Evolutionary conservation across 2,113 vertebrate genomes (phyloP).

Genomic region (Siniperca knerii): DNA sequence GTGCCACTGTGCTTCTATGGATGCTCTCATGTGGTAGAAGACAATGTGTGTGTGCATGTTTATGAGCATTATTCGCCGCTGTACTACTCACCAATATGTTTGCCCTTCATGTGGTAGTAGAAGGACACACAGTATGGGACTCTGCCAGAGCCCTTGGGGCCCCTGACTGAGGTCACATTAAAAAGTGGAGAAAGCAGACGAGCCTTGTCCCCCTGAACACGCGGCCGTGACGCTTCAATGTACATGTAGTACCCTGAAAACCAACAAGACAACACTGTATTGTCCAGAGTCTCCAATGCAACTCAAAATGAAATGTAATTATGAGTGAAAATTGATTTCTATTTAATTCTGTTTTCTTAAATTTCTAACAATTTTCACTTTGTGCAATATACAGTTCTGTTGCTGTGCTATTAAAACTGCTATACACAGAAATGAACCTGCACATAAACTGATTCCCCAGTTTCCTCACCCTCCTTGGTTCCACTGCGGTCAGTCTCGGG

Average conservation of each 20-base stretch:
- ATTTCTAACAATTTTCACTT: not conserved
- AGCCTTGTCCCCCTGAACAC: constrained; percentile 91
- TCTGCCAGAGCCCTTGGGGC: constrained; percentile 86
- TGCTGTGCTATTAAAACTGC: not conserved
- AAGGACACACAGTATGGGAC: constrained; percentile 96
- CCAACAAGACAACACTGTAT: constrained; percentile 10
- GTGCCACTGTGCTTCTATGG: constrained; percentile 6
- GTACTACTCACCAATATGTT: constrained; percentile 94
- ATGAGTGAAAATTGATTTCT: not conserved
- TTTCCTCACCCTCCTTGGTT: constrained; percentile 89
- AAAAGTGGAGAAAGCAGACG: constrained; percentile 95
- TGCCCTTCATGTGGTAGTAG: constrained; percentile 99
- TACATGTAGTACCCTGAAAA: constrained; percentile 98
- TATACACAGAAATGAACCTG: not conserved
- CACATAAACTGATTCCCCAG: not conserved
- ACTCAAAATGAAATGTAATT: not conserved
- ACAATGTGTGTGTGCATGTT: constrained; percentile 4
- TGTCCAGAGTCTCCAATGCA: not conserved
- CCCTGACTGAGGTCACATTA: constrained; percentile 88
- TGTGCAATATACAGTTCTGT: not conserved
- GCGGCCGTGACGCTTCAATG: constrained; percentile 93
- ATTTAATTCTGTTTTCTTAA: not conserved
- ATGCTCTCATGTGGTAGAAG: not conserved
- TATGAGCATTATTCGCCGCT: not conserved
- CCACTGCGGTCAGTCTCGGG: constrained; percentile 94